phyloP scores from a whole-genome alignment of 1,140 invertebrate genomes.

The Microvelia longipes region DNA sequence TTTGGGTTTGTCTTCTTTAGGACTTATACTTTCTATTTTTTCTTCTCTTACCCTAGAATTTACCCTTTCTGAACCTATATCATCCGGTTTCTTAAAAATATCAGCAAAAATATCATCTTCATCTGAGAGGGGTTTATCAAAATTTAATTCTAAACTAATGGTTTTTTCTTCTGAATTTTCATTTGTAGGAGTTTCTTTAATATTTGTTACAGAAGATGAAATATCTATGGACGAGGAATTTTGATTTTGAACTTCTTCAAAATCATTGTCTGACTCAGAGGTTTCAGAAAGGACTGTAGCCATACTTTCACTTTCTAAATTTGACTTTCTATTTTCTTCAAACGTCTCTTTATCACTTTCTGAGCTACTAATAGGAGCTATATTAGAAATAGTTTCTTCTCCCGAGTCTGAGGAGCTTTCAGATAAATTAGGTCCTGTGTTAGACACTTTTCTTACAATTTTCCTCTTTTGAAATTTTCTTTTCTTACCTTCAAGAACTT shows the following conservation, averaged over 20 bases:
- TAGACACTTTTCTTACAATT: not conserved
- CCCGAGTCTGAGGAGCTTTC: not conserved
- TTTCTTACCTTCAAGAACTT: not conserved
- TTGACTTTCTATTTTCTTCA: too few species aligned
- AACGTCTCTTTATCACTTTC: not conserved
- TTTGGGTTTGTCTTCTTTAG: not conserved
- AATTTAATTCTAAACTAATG: not conserved
- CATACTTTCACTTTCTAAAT: too few species aligned
- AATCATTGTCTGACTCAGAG: conserved; percentile 22
- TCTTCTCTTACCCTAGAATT: too few species aligned
- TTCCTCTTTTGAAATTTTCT: not conserved
- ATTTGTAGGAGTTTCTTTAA: not conserved
- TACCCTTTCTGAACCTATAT: not conserved
- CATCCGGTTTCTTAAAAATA: conserved; percentile 21
- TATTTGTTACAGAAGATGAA: not conserved
- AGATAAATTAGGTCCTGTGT: not conserved
- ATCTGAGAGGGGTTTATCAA: not conserved
- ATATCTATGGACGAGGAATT: not conserved
- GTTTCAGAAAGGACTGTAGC: too few species aligned
- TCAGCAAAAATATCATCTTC: conserved; percentile 31
- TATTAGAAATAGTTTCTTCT: too few species aligned
- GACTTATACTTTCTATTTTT: too few species aligned
- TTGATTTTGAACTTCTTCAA: conserved; percentile 9
- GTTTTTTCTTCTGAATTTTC: not conserved
- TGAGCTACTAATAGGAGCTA: not conserved